Evolutionary conservation across 2,797 vertebrate genomes (phyloP).

Genomic region (Rhinophrynus dorsalis): DNA sequence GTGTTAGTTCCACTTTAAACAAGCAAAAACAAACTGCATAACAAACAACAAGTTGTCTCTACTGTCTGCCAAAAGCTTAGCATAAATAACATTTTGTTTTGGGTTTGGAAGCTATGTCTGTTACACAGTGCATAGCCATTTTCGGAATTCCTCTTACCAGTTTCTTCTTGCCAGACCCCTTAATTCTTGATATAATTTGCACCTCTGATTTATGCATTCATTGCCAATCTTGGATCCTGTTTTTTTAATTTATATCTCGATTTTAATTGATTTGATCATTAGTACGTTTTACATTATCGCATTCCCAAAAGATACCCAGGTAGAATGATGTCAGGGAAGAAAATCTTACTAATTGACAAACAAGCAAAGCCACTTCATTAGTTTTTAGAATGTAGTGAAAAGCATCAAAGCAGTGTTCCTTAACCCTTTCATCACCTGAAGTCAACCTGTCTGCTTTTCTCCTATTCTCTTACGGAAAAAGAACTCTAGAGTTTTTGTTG

Average conservation of each 20-base stretch:
- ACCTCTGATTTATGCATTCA: conserved; percentile 16
- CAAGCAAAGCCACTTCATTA: conserved; percentile 19
- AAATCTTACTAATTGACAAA: conserved; percentile 23
- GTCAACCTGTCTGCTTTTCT: not conserved
- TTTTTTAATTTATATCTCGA: conserved; percentile 13
- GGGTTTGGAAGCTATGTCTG: not conserved
- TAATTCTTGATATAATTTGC: conserved; percentile 23
- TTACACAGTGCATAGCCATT: too few species aligned
- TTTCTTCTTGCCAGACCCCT: conserved; percentile 8
- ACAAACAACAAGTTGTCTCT: too few species aligned
- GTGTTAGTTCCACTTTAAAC: too few species aligned
- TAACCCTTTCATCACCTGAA: conserved; percentile 16
- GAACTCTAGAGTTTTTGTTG: conserved; percentile 26
- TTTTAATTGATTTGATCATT: conserved; percentile 42
- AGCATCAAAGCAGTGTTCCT: conserved; percentile 18
- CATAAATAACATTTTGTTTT: too few species aligned
- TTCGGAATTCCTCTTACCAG: not conserved
- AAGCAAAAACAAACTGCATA: too few species aligned
- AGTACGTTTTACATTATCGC: conserved; percentile 27
- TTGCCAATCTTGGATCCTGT: conserved; percentile 9
- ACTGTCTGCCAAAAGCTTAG: too few species aligned
- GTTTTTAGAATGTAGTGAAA: conserved; percentile 11
- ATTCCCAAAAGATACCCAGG: conserved; percentile 36
- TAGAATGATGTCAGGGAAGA: conserved; percentile 3
- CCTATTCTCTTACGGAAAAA: not conserved